Conservation (phyloP, 2,888 invertebrate genomes). For the Theretra japonica region DNA sequence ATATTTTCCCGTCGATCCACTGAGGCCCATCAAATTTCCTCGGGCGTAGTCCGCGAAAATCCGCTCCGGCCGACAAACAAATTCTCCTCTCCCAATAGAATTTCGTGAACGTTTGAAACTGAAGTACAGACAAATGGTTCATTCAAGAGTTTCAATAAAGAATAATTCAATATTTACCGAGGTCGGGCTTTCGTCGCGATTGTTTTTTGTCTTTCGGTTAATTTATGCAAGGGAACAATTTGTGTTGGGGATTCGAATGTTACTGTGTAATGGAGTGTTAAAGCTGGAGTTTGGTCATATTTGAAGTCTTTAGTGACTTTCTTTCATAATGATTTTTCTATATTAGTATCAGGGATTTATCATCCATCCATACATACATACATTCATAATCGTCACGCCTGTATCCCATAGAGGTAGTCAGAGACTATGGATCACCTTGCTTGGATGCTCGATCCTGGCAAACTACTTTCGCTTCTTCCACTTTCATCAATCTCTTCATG, state of each 20-base stretch:
- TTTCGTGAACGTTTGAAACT: not conserved
- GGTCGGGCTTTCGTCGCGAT: not conserved
- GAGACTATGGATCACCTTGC: too few relatives aligned
- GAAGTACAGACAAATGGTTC: constrained; percentile 4
- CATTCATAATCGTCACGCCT: too few relatives aligned
- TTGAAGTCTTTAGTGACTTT: not conserved
- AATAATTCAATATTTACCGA: constrained; percentile 7
- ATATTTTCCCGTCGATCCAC: not conserved
- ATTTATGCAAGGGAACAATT: constrained; percentile 2
- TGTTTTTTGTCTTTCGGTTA: not conserved
- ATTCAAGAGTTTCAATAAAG: not conserved
- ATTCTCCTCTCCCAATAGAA: not conserved
- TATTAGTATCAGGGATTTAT: too few relatives aligned
- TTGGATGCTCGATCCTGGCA: too few relatives aligned
- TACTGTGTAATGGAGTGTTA: not conserved
- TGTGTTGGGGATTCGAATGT: not conserved
- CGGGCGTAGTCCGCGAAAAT: not conserved
- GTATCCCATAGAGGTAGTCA: too few relatives aligned
- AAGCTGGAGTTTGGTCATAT: not conserved
- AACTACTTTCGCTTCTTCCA: too few relatives aligned
- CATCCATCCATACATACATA: too few relatives aligned
- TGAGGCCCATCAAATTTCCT: not conserved
- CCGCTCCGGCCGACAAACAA: not conserved
- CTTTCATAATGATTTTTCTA: too few relatives aligned
- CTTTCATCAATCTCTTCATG: too few relatives aligned